A percentile compares a stretch with the other conserved stretches of the same genome.
Conservation (phyloP, 2,797 vertebrate genomes). For the Neomorphus geoffroyi region DNA sequence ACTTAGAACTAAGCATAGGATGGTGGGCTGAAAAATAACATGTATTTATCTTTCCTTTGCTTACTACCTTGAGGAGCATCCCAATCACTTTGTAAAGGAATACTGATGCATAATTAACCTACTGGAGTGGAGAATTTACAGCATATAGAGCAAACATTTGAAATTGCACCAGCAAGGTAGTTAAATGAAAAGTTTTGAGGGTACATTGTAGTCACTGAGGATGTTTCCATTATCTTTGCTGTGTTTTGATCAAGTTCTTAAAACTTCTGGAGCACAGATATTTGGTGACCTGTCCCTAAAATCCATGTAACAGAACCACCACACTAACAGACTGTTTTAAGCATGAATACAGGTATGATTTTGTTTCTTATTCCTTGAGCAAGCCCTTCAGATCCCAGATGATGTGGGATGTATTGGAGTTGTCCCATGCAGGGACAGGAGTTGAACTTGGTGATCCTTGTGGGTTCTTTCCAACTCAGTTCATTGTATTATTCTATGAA, state of each 20-base stretch:
- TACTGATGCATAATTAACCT: not conserved
- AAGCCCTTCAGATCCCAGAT: not conserved
- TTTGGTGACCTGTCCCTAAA: not conserved
- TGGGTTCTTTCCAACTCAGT: too few species aligned
- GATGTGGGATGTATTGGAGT: too few species aligned
- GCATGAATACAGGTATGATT: not conserved
- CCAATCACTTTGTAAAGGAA: not conserved
- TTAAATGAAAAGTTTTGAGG: not conserved
- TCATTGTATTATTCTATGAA: not conserved
- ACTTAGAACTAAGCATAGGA: not conserved
- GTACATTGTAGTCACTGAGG: not conserved
- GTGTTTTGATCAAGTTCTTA: not conserved
- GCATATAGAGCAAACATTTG: not conserved
- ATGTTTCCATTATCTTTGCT: not conserved
- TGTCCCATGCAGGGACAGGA: too few species aligned
- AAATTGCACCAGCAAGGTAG: not conserved
- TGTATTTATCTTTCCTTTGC: not conserved
- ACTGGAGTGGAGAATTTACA: not conserved
- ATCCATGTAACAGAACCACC: not conserved
- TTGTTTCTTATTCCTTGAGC: not conserved
- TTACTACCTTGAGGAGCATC: not conserved
- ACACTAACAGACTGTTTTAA: not conserved
- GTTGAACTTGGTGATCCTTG: too few species aligned
- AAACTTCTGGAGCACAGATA: not conserved
- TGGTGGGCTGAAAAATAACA: not conserved